Evolutionary conservation across 2,888 invertebrate species (phyloP).

Genomic region (Apantesis nais): DNA sequence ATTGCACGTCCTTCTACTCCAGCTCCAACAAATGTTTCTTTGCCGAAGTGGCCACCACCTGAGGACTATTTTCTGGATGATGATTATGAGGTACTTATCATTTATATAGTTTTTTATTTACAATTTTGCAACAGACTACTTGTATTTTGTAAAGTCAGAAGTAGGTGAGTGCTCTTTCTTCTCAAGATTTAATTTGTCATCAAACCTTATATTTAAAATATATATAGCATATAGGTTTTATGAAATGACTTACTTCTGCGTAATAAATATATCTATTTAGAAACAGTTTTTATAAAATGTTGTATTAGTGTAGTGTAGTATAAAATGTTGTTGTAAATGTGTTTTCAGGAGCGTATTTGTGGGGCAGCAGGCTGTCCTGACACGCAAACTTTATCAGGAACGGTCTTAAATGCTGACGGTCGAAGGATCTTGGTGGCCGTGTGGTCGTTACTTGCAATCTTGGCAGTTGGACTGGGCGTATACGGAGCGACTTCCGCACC

Average conservation of each 20-base stretch:
- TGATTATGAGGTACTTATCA: conserved; percentile 78
- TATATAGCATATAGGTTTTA: no score
- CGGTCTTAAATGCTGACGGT: conserved; percentile 69
- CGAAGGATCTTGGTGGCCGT: conserved; percentile 66
- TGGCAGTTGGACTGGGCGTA: conserved; percentile 66
- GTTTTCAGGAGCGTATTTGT: conserved; percentile 71
- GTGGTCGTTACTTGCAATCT: conserved; percentile 69
- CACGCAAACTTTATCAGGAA: conserved; percentile 64
- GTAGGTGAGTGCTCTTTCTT: background rate
- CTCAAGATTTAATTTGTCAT: background rate
- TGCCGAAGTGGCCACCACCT: conserved; percentile 71
- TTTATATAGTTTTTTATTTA: background rate
- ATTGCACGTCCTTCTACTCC: conserved; percentile 74
- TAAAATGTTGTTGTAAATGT: background rate
- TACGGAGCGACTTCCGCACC: conserved; percentile 71
- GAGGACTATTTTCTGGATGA: conserved; percentile 85
- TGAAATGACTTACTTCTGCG: no score
- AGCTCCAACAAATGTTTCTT: conserved; percentile 68
- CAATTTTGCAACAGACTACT: no score
- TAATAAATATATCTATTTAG: no score
- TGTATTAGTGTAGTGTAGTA: no score
- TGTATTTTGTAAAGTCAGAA: background rate
- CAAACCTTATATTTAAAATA: background rate
- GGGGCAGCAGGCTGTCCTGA: conserved; percentile 77
- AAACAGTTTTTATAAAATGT: no score